Evolutionary conservation across 2,888 invertebrate genomes (phyloP).

Genomic region (Xanthorhoe designata): DNA sequence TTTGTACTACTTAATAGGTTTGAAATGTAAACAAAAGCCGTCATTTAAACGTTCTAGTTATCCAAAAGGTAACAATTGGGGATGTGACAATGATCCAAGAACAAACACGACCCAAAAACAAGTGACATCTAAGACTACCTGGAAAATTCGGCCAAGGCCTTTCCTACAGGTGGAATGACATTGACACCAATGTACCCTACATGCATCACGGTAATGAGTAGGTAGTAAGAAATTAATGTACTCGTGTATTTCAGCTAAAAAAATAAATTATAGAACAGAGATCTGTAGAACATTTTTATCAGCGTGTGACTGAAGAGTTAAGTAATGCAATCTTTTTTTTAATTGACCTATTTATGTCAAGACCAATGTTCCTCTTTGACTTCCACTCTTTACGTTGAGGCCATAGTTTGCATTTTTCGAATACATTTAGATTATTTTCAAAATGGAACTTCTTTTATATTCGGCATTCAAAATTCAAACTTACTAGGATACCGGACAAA

Average conservation of each 20-base stretch:
- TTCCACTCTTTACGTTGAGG: too few species aligned
- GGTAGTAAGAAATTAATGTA: background rate
- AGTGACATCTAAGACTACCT: slow-evolving; percentile 4
- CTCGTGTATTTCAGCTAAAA: background rate
- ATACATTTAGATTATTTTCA: too few species aligned
- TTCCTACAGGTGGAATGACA: slow-evolving; percentile 2
- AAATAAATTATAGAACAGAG: background rate
- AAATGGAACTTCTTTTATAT: too few species aligned
- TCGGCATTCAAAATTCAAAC: too few species aligned
- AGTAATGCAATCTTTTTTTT: too few species aligned
- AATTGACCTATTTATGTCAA: too few species aligned
- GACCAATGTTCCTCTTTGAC: too few species aligned
- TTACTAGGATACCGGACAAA: too few species aligned
- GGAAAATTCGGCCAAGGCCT: slow-evolving; percentile 1
- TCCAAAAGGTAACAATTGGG: background rate
- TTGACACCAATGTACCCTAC: slow-evolving; percentile 2
- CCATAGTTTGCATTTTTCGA: too few species aligned
- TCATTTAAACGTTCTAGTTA: background rate
- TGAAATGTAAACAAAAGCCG: background rate
- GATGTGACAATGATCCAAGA: background rate
- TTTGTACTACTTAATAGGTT: background rate
- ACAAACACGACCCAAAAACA: slow-evolving; percentile 5
- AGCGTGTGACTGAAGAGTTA: too few species aligned
- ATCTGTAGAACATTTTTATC: background rate
- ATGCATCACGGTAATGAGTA: slow-evolving; percentile 1